These are phyloP conservation scores for Neomorphus geoffroyi DNA, from an alignment of 2,797 vertebrate species.

Conservation along the genomic window DNA sequence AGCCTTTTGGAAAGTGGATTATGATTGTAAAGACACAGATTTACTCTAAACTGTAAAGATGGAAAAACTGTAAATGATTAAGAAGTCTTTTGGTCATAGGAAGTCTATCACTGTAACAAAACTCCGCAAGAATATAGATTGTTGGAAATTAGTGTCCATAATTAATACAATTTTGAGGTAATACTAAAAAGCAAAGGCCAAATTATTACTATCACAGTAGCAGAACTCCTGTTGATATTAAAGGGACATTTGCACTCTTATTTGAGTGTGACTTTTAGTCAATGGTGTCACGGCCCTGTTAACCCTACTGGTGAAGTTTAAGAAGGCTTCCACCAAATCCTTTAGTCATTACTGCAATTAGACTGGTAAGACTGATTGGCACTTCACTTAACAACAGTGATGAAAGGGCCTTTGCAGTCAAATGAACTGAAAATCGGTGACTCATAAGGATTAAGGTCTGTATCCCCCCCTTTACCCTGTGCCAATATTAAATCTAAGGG, in stretches of 20 bases:
- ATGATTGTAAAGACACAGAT: not conserved
- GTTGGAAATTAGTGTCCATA: not conserved
- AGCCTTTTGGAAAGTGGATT: not conserved
- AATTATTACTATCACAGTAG: not conserved
- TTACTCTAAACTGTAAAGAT: not conserved
- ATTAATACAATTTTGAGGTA: not conserved
- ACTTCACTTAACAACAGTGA: not conserved
- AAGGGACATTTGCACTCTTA: not conserved
- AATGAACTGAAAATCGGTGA: constrained; percentile 8
- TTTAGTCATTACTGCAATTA: constrained; percentile 57
- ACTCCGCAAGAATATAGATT: not conserved
- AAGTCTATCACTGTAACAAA: not conserved
- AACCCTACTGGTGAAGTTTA: not conserved
- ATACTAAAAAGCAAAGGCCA: not conserved
- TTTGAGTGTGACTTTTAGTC: not conserved
- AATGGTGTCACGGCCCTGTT: not conserved
- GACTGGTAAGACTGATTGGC: constrained; percentile 33
- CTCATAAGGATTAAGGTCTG: not conserved
- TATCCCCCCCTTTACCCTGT: not conserved
- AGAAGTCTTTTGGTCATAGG: too few relatives aligned
- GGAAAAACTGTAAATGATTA: not conserved
- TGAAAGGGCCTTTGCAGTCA: not conserved
- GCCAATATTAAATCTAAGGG: not conserved
- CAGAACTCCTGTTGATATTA: not conserved
- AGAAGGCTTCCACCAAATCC: not conserved